Evolutionary conservation across 2,113 vertebrate genomes (phyloP).

Genomic region (Bos indicus): DNA sequence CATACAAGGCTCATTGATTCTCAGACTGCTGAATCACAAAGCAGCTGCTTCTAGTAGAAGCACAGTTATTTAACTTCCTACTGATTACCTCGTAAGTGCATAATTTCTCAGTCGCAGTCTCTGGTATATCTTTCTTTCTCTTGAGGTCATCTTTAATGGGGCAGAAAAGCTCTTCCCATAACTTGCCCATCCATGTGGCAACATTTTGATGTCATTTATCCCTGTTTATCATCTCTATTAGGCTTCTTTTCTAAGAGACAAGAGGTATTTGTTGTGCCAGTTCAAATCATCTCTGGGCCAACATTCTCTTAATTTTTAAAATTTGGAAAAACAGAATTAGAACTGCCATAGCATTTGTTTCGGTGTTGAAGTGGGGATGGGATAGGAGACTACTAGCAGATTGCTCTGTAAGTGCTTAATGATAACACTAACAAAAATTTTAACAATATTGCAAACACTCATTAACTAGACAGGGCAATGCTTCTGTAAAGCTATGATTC

Average conservation of each 20-base stretch:
- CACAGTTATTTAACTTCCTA: conserved; percentile 45
- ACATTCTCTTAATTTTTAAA: conserved; percentile 12
- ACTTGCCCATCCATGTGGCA: not conserved
- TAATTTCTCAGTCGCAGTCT: conserved; percentile 54
- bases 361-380: not conserved
- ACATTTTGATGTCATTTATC: not conserved
- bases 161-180: conserved; percentile 10
- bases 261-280: not conserved
- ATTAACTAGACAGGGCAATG: not conserved
- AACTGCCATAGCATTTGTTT: not conserved
- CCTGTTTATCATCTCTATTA: not conserved
- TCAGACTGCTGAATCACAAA: conserved; percentile 62
- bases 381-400: not conserved
- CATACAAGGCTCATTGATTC: conserved; percentile 62
- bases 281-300: not conserved
- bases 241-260: not conserved
- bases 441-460: not conserved
- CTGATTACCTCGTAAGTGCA: conserved; percentile 43
- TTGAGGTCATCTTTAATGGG: conserved; percentile 18
- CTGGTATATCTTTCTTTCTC: conserved; percentile 7
- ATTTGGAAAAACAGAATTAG: not conserved
- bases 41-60: conserved; percentile 47
- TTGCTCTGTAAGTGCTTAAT: not conserved
- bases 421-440: conserved; percentile 19
- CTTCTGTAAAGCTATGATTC: conserved; percentile 29